Conservation (phyloP, 2,797 vertebrate genomes). For the Neosilurus hyrtlii region DNA sequence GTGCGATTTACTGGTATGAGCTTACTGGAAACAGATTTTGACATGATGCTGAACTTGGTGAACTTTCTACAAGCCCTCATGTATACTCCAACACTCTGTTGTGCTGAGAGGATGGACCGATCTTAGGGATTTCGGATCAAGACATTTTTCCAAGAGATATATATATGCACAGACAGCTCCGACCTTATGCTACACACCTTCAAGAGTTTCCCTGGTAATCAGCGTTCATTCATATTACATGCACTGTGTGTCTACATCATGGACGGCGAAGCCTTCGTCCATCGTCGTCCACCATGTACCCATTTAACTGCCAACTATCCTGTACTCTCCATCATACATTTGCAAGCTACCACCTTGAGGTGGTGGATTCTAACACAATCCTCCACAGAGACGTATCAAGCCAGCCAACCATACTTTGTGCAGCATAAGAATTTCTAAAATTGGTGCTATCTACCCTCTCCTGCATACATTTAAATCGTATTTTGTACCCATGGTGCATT, state of each 20-base stretch:
- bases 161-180: background rate
- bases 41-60: constrained; percentile 18
- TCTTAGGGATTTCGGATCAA: background rate
- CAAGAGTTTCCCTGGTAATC: background rate
- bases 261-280: background rate
- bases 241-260: background rate
- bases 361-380: background rate
- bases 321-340: background rate
- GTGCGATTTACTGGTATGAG: constrained; percentile 25
- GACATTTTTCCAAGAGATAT: constrained; percentile 11
- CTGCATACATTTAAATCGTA: background rate
- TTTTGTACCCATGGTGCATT: no score
- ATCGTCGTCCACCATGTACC: no score
- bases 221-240: background rate
- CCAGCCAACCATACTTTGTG: background rate
- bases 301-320: background rate
- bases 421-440: no score
- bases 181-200: background rate
- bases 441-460: background rate
- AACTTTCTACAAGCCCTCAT: constrained; percentile 18
- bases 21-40: constrained; percentile 18
- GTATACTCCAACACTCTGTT: constrained; percentile 11
- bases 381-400: background rate
- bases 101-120: constrained; percentile 22
- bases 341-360: background rate